Conservation (phyloP, 2,888 invertebrate genomes). For the Dolichomitus sp. region DNA sequence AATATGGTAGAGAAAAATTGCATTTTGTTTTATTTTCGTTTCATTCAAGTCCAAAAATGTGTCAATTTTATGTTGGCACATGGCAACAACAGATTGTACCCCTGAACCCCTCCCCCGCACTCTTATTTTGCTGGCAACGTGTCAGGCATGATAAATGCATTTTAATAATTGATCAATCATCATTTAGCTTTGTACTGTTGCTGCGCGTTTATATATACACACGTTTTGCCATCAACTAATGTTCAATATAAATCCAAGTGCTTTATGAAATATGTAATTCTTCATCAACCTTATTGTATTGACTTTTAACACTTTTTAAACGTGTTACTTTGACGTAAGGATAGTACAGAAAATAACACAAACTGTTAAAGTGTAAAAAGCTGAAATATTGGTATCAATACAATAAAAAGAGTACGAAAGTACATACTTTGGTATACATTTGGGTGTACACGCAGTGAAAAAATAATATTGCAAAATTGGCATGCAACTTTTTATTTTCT, state of each 20-base stretch:
- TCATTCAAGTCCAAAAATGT: not conserved
- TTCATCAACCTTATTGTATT: not conserved
- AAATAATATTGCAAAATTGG: too few relatives aligned
- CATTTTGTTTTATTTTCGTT: not conserved
- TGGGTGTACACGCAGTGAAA: too few relatives aligned
- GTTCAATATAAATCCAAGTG: not conserved
- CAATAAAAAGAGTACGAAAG: too few relatives aligned
- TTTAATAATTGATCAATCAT: conserved; percentile 20
- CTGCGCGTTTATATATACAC: conserved; percentile 1
- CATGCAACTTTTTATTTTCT: too few relatives aligned
- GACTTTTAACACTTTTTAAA: not conserved
- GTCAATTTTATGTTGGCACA: not conserved
- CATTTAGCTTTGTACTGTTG: not conserved
- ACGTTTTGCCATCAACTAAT: not conserved
- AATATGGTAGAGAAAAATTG: too few relatives aligned
- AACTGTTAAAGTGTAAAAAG: too few relatives aligned
- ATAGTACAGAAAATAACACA: too few relatives aligned
- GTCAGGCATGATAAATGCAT: conserved; percentile 24
- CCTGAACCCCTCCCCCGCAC: too few relatives aligned
- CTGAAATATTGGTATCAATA: too few relatives aligned
- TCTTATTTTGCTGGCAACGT: not conserved
- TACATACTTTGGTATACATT: too few relatives aligned
- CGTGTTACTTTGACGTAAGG: too few relatives aligned
- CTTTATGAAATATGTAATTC: not conserved
- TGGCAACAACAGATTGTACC: not conserved